These are phyloP conservation scores for Adelges cooleyi DNA, from an alignment of 1,140 invertebrate species.

Conservation along the genomic window DNA sequence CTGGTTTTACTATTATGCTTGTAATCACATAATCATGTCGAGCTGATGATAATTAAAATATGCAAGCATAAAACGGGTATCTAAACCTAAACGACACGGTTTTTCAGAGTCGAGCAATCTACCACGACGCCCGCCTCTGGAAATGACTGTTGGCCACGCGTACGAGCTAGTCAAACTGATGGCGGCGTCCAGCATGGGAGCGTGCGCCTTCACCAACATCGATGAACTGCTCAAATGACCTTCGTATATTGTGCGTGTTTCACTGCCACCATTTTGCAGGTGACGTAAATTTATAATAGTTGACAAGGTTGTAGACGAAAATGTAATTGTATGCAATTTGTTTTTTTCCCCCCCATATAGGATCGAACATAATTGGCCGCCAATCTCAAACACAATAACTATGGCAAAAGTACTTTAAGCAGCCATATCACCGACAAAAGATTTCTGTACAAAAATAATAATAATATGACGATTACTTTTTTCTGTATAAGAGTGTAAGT, in stretches of 20 bases:
- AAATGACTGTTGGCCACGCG: conserved; percentile 81
- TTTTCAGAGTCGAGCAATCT: conserved; percentile 78
- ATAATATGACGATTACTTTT: conserved; percentile 15
- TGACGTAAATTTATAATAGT: no score
- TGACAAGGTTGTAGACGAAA: no score
- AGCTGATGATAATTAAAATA: background rate
- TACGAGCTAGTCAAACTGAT: conserved; percentile 78
- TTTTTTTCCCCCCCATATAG: background rate
- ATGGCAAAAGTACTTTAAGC: conserved; percentile 26
- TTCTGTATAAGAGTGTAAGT: conserved; percentile 24
- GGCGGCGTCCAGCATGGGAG: conserved; percentile 76
- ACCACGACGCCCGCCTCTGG: conserved; percentile 76
- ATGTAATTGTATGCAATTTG: no score
- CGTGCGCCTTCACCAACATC: conserved; percentile 83
- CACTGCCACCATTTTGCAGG: conserved; percentile 24
- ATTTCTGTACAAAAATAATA: conserved; percentile 3
- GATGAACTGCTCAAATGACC: conserved; percentile 47
- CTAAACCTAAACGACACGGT: no score
- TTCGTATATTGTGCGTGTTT: conserved; percentile 16
- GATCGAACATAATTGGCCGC: background rate
- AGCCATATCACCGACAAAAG: conserved; percentile 18
- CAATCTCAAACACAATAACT: conserved; percentile 10
- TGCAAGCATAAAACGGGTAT: background rate
- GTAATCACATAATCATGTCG: background rate
- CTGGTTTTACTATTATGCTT: background rate